A percentile compares a stretch with the other conserved stretches of the same genome.
Conservation (phyloP, 2,797 vertebrate genomes). For the Pitangus sulphuratus region DNA sequence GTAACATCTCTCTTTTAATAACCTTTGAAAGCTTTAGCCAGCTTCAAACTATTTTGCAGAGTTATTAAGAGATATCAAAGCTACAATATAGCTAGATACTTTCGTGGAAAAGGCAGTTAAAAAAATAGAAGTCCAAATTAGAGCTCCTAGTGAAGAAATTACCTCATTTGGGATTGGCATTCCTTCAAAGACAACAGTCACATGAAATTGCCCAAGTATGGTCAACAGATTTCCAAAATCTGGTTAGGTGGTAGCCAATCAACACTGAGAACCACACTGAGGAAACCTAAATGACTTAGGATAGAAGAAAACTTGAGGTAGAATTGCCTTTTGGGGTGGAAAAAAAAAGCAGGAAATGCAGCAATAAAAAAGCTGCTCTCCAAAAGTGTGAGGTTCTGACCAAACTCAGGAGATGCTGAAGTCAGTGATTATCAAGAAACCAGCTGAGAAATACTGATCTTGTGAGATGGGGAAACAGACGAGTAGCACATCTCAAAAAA, state of each 20-base stretch:
- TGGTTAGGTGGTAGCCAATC: background rate
- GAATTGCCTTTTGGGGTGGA: background rate
- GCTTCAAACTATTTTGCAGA: background rate
- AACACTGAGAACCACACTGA: background rate
- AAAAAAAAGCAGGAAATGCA: background rate
- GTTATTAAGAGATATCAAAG: background rate
- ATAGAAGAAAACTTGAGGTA: background rate
- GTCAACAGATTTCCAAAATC: background rate
- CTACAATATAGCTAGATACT: background rate
- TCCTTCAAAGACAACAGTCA: background rate
- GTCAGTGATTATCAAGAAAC: background rate
- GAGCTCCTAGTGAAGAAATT: background rate
- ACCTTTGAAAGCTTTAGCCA: background rate
- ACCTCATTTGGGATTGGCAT: background rate
- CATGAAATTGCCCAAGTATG: background rate
- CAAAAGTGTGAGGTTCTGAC: background rate
- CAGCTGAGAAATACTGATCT: background rate
- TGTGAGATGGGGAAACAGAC: background rate
- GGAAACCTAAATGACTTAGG: background rate
- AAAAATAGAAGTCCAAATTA: background rate
- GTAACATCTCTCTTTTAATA: background rate
- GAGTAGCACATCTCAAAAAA: background rate
- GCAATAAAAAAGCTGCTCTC: background rate
- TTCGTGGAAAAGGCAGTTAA: background rate
- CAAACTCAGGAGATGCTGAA: background rate